These are phyloP conservation scores for Poeciliopsis gracilis DNA, from an alignment of 2,797 vertebrate species.

Conservation along the genomic window DNA sequence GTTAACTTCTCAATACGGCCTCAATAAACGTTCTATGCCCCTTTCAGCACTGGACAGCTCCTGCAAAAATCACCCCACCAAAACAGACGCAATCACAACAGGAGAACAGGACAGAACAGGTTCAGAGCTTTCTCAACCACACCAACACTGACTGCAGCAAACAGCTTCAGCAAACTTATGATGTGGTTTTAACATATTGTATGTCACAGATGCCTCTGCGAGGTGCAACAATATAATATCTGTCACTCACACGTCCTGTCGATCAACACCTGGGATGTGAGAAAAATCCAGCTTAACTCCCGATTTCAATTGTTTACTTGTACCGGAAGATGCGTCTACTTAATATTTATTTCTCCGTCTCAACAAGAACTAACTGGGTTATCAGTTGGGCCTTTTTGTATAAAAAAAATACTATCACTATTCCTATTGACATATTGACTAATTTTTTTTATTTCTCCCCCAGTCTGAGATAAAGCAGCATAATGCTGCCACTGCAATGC, in stretches of 20 bases:
- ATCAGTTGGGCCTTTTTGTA: not conserved
- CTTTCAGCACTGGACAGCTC: not conserved
- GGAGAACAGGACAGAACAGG: not conserved
- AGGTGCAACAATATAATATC: too few relatives aligned
- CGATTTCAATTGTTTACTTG: too few relatives aligned
- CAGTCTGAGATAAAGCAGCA: not conserved
- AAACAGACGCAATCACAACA: not conserved
- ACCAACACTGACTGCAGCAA: not conserved
- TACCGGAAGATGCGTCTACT: too few relatives aligned
- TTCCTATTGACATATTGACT: too few relatives aligned
- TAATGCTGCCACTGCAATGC: not conserved
- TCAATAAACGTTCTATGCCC: not conserved
- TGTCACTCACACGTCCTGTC: too few relatives aligned
- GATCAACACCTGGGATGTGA: too few relatives aligned
- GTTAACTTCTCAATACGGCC: not conserved
- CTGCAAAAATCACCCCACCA: not conserved
- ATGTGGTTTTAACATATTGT: too few relatives aligned
- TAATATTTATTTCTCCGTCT: not conserved
- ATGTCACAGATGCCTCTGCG: too few relatives aligned
- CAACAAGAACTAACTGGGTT: not conserved
- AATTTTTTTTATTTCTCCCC: not conserved
- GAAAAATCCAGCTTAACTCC: too few relatives aligned
- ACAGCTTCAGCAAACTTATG: too few relatives aligned
- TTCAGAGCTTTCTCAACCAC: not conserved
- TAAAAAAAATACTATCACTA: not conserved